Evolutionary conservation across 2,113 vertebrate species (phyloP).

Genomic region (Apaloderma vittatum): DNA sequence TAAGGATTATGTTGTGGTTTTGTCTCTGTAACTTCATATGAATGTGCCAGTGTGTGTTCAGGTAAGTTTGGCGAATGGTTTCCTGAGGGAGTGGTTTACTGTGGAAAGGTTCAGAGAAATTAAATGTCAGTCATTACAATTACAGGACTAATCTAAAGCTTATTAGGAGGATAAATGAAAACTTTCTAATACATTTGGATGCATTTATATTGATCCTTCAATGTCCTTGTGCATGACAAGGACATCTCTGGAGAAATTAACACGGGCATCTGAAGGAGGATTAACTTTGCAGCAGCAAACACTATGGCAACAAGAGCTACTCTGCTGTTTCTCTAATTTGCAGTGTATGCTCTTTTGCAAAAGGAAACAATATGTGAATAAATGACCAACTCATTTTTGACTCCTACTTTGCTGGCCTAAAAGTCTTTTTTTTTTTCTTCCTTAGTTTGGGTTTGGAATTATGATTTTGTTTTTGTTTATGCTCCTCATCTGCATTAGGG

Average conservation of each 20-base stretch:
- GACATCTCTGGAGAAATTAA: neutral
- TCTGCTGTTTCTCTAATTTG: neutral
- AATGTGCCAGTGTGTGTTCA: neutral
- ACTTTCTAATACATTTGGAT: neutral
- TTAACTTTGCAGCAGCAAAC: neutral
- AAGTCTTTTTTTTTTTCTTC: rapidly evolving
- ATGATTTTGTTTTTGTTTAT: neutral
- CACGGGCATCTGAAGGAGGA: neutral
- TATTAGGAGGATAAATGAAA: neutral
- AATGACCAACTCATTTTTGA: neutral
- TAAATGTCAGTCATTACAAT: neutral
- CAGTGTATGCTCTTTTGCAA: neutral
- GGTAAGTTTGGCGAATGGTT: neutral
- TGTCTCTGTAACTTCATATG: neutral
- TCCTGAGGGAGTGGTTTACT: neutral
- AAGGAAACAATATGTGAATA: neutral
- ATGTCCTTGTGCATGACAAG: neutral
- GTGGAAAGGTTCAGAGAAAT: neutral
- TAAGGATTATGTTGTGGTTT: neutral
- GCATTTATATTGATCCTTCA: neutral
- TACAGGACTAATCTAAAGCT: neutral
- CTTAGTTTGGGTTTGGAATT: neutral
- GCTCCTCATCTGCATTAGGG: neutral
- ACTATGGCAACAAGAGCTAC: neutral
- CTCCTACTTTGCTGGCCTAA: neutral